phyloP scores from a whole-genome alignment of 30 jellyfish, hydroid and myxozoan genomes.

The Hydra vulgaris region DNA sequence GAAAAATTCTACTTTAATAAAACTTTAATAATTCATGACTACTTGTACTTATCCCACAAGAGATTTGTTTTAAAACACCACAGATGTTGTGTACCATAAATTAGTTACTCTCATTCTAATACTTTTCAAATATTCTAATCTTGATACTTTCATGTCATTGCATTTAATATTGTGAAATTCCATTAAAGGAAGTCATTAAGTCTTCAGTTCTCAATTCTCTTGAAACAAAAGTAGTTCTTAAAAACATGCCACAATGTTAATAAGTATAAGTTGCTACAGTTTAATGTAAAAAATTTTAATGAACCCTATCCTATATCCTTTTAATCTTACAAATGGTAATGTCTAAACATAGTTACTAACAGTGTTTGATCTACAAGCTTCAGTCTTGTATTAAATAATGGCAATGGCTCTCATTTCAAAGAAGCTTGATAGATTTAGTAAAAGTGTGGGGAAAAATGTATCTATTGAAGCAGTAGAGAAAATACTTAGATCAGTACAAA shows the following conservation, averaged over 20 bases:
- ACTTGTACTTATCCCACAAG: not conserved
- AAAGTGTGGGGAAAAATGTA: not conserved
- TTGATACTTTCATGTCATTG: not conserved
- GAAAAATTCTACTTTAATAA: not conserved
- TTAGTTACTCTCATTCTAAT: not conserved
- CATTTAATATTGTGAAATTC: not conserved
- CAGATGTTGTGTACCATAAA: not conserved
- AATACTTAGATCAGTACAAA: not conserved
- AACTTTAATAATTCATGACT: not conserved
- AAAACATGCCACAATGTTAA: not conserved
- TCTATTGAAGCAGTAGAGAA: not conserved
- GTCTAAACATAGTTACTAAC: not conserved
- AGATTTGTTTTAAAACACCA: not conserved
- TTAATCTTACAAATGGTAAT: not conserved
- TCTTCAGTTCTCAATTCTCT: not conserved
- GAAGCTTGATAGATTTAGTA: not conserved
- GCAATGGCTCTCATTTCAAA: no score
- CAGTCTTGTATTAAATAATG: not conserved
- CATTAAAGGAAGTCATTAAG: not conserved
- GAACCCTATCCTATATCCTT: not conserved
- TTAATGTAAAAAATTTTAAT: no score
- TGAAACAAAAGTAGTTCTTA: not conserved
- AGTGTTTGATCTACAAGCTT: not conserved
- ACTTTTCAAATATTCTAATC: not conserved
- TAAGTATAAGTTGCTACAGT: not conserved